Evolutionary conservation across 2,797 vertebrate species (phyloP), one percentile per base, ranked within the genome.

Genomic region (Cynodonichthys magdalenae): DNA sequence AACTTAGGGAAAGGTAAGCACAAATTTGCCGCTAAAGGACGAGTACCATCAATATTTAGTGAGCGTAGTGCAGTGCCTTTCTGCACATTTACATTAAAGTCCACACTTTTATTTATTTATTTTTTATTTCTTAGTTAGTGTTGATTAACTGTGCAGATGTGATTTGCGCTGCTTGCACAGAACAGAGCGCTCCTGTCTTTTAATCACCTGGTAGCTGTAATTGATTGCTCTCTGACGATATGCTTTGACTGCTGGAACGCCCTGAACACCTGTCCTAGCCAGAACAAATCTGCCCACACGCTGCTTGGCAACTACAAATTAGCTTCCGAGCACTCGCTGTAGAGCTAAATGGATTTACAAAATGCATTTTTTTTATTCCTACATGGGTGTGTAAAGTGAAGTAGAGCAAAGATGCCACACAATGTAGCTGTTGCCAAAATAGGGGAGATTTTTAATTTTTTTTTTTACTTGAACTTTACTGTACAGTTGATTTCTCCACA

Each of bases 231-330:
- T 70, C 44, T 60, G 46, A 58, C 27, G 47, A 28, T 10, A 31
- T n/a, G 41, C 60, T 46, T 18, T 59, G 47, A 44, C 62, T 71
- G 56, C 52, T 59, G 27, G 24, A 62, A 57, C 5, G 1, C 52
- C 53, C 45, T 44, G 57, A 71, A 53, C 75, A 74, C 62, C 71
- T 69, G 64, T 77, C 56, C 12, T 19, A 79, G n/a, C 11, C 53
- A 61, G 19, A 63, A 63, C 20, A 66, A 56, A 52, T 55, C 51
- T 72, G 54, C 44, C 41, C 0, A 56, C 55, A 34, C 11, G 54
- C 73, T 77, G 64, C 73, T 59, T 58, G 57, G 70, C 59, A 79
- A 82, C 73, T 44, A 53, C 47, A 71, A 73, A 74, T 72, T 67
- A 36, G 49, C 10, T 45, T 46, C 51, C 36, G 17, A 11, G 44